Percentiles rank a stretch among this genome's conserved stretches.
phyloP scores from a whole-genome alignment of 2,797 vertebrate species.

The Pangasius macronema region DNA sequence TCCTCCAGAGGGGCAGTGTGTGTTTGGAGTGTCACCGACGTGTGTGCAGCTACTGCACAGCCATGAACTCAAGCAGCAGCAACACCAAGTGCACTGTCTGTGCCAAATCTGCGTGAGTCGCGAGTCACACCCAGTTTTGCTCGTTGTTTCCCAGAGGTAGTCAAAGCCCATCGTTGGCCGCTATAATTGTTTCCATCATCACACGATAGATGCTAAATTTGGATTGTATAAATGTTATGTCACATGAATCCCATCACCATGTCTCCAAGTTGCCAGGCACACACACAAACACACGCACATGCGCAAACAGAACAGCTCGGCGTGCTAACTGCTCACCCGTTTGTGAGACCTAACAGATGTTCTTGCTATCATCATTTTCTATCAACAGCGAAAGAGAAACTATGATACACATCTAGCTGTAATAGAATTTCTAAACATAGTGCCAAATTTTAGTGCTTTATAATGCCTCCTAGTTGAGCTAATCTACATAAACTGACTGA shows the following conservation, averaged over 20 bases:
- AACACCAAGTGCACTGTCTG: slow-evolving; percentile 88
- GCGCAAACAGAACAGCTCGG: background rate
- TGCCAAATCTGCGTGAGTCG: slow-evolving; percentile 90
- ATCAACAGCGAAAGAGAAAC: background rate
- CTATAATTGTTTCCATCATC: no score
- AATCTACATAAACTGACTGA: background rate
- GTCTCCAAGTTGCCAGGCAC: background rate
- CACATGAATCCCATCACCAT: background rate
- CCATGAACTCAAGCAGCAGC: slow-evolving; percentile 64
- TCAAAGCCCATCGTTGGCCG: background rate
- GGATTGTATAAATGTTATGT: no score
- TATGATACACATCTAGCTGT: background rate
- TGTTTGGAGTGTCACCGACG: slow-evolving; percentile 83
- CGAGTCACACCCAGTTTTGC: background rate
- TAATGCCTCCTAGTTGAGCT: background rate
- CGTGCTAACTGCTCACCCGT: background rate
- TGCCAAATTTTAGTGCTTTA: background rate
- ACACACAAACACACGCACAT: background rate
- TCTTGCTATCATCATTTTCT: background rate
- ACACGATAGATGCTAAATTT: background rate
- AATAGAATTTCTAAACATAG: slow-evolving; percentile 33
- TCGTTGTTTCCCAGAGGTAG: background rate
- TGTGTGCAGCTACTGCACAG: slow-evolving; percentile 83
- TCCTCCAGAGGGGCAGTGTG: slow-evolving; percentile 86
- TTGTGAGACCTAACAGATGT: background rate